Evolutionary conservation across 1,140 invertebrate species (phyloP).

Genomic region (Aethina tumida): DNA sequence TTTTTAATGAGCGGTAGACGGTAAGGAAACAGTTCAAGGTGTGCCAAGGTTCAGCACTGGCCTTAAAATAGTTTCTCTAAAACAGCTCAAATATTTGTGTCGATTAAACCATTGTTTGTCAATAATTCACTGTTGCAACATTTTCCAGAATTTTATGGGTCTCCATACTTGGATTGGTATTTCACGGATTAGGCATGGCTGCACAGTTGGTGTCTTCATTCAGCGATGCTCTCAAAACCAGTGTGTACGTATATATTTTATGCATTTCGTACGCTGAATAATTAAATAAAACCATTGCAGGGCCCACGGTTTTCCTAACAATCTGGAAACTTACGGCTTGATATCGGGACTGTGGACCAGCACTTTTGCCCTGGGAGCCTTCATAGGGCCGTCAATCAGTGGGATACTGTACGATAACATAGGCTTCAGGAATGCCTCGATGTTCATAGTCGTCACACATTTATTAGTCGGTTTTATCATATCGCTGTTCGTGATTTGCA

Average conservation of each 20-base stretch:
- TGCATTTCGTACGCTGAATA: conserved; percentile 5
- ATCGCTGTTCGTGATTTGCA: conserved; percentile 21
- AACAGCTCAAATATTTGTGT: too few relatives aligned
- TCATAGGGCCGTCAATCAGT: conserved; percentile 68
- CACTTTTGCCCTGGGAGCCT: conserved; percentile 75
- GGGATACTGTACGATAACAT: conserved; percentile 65
- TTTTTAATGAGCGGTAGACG: too few relatives aligned
- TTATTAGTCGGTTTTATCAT: conserved; percentile 42
- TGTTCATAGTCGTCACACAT: conserved; percentile 62
- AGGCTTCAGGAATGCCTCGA: conserved; percentile 57
- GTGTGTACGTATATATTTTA: conserved; percentile 53
- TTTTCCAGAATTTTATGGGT: conserved; percentile 53
- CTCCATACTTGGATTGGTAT: conserved; percentile 55
- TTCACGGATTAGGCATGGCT: conserved; percentile 72
- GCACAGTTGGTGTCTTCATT: conserved; percentile 73
- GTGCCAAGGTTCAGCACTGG: too few relatives aligned
- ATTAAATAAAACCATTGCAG: conserved; percentile 33
- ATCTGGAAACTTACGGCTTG: conserved; percentile 70
- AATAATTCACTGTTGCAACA: not conserved
- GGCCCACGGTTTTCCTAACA: conserved; percentile 63
- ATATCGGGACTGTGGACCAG: conserved; percentile 81
- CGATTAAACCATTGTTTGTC: too few relatives aligned
- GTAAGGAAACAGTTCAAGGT: too few relatives aligned
- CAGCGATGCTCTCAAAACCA: conserved; percentile 64
- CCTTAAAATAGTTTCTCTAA: too few relatives aligned